Evolutionary conservation across 2,888 invertebrate species (phyloP).

Genomic region (Eupithecia subfuscata): DNA sequence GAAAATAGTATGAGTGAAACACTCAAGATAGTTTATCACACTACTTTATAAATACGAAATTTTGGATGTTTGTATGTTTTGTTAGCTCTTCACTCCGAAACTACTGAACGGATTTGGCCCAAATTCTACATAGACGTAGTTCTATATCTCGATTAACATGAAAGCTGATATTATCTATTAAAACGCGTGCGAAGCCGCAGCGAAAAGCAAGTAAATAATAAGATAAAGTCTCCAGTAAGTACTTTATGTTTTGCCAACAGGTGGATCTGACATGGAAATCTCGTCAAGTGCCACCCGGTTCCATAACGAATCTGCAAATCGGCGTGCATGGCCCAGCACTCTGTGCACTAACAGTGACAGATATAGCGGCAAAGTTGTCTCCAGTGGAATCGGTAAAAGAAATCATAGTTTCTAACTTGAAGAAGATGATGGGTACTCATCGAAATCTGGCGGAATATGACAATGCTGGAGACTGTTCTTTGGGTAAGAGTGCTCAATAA

Average conservation of each 20-base stretch:
- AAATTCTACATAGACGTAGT: background rate
- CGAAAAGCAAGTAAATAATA: background rate
- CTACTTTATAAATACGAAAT: too few species aligned
- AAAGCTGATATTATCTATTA: too few species aligned
- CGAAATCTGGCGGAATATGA: conserved; percentile 74
- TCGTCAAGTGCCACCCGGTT: conserved; percentile 66
- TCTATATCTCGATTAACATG: too few species aligned
- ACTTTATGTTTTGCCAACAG: conserved; percentile 49
- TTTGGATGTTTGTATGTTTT: too few species aligned
- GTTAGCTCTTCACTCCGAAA: background rate
- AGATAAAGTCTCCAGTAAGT: background rate
- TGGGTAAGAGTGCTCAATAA: conserved; percentile 58
- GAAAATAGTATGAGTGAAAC: too few species aligned
- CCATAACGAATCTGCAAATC: conserved; percentile 59
- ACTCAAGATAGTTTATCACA: too few species aligned
- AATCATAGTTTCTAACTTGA: conserved; percentile 55
- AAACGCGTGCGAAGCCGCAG: too few species aligned
- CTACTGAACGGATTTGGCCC: background rate
- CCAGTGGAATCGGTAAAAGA: conserved; percentile 56
- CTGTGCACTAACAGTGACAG: conserved; percentile 70
- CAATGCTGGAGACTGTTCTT: conserved; percentile 67
- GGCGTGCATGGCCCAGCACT: conserved; percentile 69
- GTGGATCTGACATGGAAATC: conserved; percentile 67
- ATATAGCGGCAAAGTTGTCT: conserved; percentile 62
- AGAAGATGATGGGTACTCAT: conserved; percentile 61